These are phyloP conservation scores for Galeopsomyia nigrocyanea DNA, from an alignment of 2,888 invertebrate species.

Conservation along the genomic window DNA sequence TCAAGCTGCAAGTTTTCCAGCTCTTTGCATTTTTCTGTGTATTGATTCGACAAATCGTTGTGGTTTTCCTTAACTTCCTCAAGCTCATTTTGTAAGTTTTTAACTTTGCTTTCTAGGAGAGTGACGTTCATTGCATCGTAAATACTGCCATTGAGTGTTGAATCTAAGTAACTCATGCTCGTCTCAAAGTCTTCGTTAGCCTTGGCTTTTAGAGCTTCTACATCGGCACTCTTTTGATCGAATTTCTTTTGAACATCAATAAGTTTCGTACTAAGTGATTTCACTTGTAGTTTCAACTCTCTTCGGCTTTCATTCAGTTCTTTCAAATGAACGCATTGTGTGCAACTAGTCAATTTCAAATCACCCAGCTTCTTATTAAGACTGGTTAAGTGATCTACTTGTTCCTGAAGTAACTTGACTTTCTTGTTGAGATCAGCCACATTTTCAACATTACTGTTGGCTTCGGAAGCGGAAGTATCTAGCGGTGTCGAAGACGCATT, in stretches of 20 bases:
- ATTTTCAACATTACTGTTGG: background rate
- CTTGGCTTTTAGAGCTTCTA: slow-evolving; percentile 56
- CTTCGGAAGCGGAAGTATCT: background rate
- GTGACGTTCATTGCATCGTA: slow-evolving; percentile 56
- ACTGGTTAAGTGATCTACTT: slow-evolving; percentile 51
- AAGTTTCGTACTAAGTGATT: slow-evolving; percentile 54
- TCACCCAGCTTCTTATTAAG: slow-evolving; percentile 59
- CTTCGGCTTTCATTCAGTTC: slow-evolving; percentile 57
- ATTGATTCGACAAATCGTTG: slow-evolving; percentile 53
- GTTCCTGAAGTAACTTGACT: slow-evolving; percentile 50
- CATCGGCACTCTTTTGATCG: slow-evolving; percentile 55
- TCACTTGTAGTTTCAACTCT: slow-evolving; percentile 56
- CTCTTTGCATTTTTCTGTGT: slow-evolving; percentile 58
- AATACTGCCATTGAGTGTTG: slow-evolving; percentile 53
- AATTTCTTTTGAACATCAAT: slow-evolving; percentile 57
- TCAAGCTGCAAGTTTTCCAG: slow-evolving; percentile 55
- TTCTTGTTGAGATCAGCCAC: slow-evolving; percentile 42
- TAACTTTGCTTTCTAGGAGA: slow-evolving; percentile 58
- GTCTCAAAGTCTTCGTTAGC: slow-evolving; percentile 56
- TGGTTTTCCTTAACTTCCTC: slow-evolving; percentile 56
- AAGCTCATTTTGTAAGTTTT: slow-evolving; percentile 54
- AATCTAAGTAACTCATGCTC: slow-evolving; percentile 50
- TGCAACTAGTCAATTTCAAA: slow-evolving; percentile 56
- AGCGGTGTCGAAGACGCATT: background rate
- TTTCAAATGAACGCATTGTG: slow-evolving; percentile 55